A percentile compares a stretch with the other conserved stretches of the same genome.
Conservation (phyloP, 2,113 vertebrate genomes). For the Callipepla squamata region DNA sequence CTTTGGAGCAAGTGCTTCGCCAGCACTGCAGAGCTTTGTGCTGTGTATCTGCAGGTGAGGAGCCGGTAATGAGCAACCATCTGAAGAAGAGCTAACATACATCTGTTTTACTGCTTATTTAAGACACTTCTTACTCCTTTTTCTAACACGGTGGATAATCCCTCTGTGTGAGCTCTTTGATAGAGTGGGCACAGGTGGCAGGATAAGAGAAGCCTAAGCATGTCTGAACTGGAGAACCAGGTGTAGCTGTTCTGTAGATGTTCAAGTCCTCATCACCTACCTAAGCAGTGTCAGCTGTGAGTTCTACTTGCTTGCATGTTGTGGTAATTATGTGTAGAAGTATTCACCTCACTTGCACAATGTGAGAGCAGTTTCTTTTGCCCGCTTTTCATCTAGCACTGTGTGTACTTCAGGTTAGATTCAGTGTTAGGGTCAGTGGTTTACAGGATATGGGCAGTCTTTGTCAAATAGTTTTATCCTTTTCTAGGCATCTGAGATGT, state of each 20-base stretch:
- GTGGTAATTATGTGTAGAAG: not conserved
- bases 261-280: not conserved
- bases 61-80: not conserved
- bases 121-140: not conserved
- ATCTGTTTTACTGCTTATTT: not conserved
- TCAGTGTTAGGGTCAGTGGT: not conserved
- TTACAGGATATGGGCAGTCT: not conserved
- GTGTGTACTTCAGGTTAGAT: not conserved
- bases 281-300: too few relatives aligned
- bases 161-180: not conserved
- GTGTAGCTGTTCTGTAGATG: not conserved
- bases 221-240: too few relatives aligned
- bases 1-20: not conserved
- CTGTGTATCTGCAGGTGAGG: not conserved
- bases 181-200: not conserved
- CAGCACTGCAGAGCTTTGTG: not conserved
- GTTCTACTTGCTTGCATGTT: not conserved
- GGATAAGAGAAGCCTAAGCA: not conserved
- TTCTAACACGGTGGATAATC: too few relatives aligned
- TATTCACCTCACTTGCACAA: not conserved
- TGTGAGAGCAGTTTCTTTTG: not conserved
- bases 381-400: not conserved
- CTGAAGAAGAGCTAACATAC: not conserved
- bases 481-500: not conserved
- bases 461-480: not conserved